These are phyloP conservation scores for Ctenomys sociabilis DNA, from an alignment of 2,113 vertebrate genomes.

Conservation along the genomic window DNA sequence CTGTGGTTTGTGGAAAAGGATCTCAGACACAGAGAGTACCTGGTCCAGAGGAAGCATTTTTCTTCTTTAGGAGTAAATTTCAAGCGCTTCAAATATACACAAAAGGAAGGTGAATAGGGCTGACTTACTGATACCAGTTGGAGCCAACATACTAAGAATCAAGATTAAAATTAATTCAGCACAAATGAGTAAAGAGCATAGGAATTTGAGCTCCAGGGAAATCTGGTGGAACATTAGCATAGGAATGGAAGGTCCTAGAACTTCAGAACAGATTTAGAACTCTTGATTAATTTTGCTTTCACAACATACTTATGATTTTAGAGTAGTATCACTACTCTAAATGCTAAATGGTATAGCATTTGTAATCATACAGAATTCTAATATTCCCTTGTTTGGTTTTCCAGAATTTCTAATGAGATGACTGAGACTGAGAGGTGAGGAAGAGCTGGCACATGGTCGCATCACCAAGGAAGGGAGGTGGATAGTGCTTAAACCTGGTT, in stretches of 20 bases:
- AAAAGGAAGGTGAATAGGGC: not conserved
- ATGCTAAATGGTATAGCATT: not conserved
- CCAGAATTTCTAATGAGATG: not conserved
- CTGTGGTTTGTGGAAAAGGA: conserved; percentile 63
- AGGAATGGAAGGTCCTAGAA: not conserved
- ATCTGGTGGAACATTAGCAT: not conserved
- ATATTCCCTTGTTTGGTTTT: not conserved
- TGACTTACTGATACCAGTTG: not conserved
- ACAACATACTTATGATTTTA: not conserved
- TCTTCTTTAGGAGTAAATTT: conserved; percentile 52
- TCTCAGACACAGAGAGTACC: conserved; percentile 43
- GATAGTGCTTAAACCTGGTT: not conserved
- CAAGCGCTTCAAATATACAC: conserved; percentile 2
- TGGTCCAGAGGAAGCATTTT: conserved; percentile 46
- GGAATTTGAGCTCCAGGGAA: not conserved
- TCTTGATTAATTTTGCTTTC: not conserved
- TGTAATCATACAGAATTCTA: not conserved
- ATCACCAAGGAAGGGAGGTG: not conserved
- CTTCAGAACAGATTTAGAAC: not conserved
- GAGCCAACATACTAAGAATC: not conserved
- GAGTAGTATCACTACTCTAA: not conserved
- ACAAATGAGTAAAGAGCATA: not conserved
- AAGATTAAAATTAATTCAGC: not conserved
- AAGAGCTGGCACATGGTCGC: not conserved
- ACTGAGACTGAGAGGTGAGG: not conserved